Evolutionary conservation across 2,797 vertebrate species (phyloP), one percentile per base, ranked within the genome.

Genomic region (Myotis vivesi): DNA sequence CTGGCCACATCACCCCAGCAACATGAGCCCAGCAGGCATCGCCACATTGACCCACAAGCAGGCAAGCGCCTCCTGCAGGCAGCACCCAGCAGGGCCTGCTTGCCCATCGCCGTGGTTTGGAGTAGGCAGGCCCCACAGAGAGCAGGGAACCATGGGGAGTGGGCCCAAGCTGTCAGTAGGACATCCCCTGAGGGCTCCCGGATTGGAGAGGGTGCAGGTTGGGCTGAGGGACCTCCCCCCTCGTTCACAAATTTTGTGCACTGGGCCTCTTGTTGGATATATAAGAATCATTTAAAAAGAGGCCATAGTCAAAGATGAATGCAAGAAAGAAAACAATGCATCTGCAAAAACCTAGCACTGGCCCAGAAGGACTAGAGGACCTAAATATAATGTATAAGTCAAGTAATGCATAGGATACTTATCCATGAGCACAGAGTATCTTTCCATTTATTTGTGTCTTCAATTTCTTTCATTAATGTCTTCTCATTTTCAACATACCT

Each of bases 281-380:
- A 49, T 64, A 64, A 55, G 36, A 86, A 87, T 75, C 51, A 57
- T 23, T 80, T 20, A 49, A 69, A 69, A 33, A 62, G 49, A 91
- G 41, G 10, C 22, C 33, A 8, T 22, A 71, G 38, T 71, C 51
- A 87, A 41, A 89, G 16, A 64, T 62, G 20, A 87, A 83, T 41
- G 17, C 22, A 80, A 80, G 49, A 55, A 92, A 59, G 62, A 22
- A 66, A 25, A 85, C 11, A 17, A 62, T 0, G 5, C 15, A 81
- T 53, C 33, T 8, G 25, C 4, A 49, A 88, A 96, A 53, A 62
- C 30, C 25, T 22, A 87, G 30, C 36, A 22, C 2, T 46, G 4
- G 7, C 19, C 19, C 4, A 92, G n/a, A 4, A 77, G 2, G 25
- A 80, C n/a, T 7, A 36, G 16, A 71, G 36, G 16, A 62, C n/a